phyloP scores from a whole-genome alignment of 2,888 invertebrate genomes.

The Caenorhabditis virilis region DNA sequence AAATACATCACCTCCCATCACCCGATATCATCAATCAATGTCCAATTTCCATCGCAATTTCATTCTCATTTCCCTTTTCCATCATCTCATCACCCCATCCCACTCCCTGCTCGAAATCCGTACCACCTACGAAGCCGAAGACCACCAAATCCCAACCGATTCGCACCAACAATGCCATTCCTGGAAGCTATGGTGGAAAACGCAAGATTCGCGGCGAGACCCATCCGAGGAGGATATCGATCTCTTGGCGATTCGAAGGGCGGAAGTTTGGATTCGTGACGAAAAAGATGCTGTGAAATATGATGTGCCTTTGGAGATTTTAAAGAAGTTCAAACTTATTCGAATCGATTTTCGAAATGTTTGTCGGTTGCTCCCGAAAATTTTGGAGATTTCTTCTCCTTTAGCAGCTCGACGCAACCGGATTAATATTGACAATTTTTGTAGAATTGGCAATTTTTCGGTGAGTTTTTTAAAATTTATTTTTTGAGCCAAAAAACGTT shows the following conservation, averaged over 20 bases:
- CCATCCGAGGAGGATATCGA: constrained; percentile 44
- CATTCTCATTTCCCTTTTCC: constrained; percentile 7
- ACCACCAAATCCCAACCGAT: constrained; percentile 39
- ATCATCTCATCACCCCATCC: too few species aligned
- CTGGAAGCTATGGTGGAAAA: constrained; percentile 49
- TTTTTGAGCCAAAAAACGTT: too few species aligned
- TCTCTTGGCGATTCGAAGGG: constrained; percentile 37
- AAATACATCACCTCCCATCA: constrained; percentile 13
- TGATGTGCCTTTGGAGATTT: constrained; percentile 32
- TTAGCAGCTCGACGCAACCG: constrained; percentile 28
- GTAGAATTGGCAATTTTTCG: constrained; percentile 16
- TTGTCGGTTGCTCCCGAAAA: constrained; percentile 41
- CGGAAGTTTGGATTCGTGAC: constrained; percentile 30
- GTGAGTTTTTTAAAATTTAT: too few species aligned
- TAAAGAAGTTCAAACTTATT: constrained; percentile 40
- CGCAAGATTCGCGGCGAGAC: constrained; percentile 23
- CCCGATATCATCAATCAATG: constrained; percentile 23
- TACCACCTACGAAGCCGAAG: constrained; percentile 54
- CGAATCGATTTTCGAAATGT: constrained; percentile 43
- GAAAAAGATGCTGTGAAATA: constrained; percentile 35
- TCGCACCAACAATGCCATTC: constrained; percentile 46
- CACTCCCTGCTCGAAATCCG: constrained; percentile 23
- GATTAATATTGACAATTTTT: constrained; percentile 26
- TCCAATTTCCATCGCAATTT: neutral
- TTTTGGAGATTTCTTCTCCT: constrained; percentile 40